These are phyloP conservation scores for Oreochromis niloticus DNA, from an alignment of 2,113 vertebrate genomes.

Conservation along the genomic window DNA sequence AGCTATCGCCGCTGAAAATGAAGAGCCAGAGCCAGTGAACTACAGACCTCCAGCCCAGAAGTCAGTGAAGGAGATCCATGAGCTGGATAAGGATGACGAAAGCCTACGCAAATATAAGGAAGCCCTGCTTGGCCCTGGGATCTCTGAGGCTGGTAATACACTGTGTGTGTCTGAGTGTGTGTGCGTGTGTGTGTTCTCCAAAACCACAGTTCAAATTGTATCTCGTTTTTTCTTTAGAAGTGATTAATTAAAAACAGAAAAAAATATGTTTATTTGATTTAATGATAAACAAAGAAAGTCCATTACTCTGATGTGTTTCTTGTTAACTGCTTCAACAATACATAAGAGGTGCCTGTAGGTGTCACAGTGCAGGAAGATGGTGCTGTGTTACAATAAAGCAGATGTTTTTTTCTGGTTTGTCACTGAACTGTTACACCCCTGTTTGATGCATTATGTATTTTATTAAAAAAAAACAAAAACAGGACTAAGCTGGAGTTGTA, in stretches of 20 bases:
- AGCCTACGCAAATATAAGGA: conserved; percentile 94
- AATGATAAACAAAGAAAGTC: neutral
- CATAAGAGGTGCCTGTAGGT: neutral
- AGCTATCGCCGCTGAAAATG: conserved; percentile 88
- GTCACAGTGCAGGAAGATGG: accelerated
- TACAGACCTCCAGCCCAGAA: conserved; percentile 89
- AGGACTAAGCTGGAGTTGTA: neutral
- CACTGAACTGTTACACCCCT: neutral
- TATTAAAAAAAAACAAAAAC: neutral
- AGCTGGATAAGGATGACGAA: conserved; percentile 90
- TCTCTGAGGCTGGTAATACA: conserved; percentile 66
- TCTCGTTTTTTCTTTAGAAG: neutral
- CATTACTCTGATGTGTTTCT: neutral
- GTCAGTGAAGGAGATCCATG: conserved; percentile 88
- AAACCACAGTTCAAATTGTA: neutral
- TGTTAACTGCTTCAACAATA: neutral
- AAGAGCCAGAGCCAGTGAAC: conserved; percentile 81
- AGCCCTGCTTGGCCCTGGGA: conserved; percentile 75
- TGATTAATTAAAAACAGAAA: neutral
- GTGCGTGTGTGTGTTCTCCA: neutral
- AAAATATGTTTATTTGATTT: neutral
- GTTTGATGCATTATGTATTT: neutral
- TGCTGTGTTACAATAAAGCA: neutral
- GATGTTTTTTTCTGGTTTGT: neutral
- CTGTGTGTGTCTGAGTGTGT: neutral